phyloP scores from a whole-genome alignment of 2,888 invertebrate genomes.

The Hypsopygia costalis region DNA sequence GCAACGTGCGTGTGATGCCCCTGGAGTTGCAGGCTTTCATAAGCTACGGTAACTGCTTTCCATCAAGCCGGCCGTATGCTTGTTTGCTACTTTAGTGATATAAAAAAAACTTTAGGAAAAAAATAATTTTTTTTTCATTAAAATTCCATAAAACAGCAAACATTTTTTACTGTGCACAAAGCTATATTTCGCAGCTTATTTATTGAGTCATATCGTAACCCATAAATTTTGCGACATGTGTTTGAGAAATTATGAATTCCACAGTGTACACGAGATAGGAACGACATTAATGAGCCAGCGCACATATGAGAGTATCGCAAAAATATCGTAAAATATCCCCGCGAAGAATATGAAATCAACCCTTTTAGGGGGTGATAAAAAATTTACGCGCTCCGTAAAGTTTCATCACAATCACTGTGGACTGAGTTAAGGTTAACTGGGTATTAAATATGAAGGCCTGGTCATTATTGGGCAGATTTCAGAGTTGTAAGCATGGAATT shows the following conservation, averaged over 20 bases:
- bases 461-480: conserved; percentile 10
- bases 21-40: too few relatives aligned
- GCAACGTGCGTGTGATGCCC: too few relatives aligned
- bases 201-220: background rate
- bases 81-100: too few relatives aligned
- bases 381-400: conserved; percentile 16
- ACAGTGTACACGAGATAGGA: background rate
- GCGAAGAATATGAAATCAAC: conserved; percentile 17
- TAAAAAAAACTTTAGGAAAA: too few relatives aligned
- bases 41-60: too few relatives aligned
- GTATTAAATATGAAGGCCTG: conserved; percentile 18
- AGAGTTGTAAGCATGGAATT: background rate
- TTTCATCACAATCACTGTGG: conserved; percentile 15
- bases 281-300: background rate
- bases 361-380: conserved; percentile 18
- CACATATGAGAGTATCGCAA: background rate
- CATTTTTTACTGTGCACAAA: too few relatives aligned
- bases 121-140: too few relatives aligned
- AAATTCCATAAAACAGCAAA: too few relatives aligned
- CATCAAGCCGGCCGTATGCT: too few relatives aligned
- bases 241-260: background rate
- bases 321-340: background rate
- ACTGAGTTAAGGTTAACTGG: conserved; percentile 14
- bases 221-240: background rate
- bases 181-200: too few relatives aligned